Conservation (phyloP, 2,113 vertebrate genomes). For the Seriola dumerili region DNA sequence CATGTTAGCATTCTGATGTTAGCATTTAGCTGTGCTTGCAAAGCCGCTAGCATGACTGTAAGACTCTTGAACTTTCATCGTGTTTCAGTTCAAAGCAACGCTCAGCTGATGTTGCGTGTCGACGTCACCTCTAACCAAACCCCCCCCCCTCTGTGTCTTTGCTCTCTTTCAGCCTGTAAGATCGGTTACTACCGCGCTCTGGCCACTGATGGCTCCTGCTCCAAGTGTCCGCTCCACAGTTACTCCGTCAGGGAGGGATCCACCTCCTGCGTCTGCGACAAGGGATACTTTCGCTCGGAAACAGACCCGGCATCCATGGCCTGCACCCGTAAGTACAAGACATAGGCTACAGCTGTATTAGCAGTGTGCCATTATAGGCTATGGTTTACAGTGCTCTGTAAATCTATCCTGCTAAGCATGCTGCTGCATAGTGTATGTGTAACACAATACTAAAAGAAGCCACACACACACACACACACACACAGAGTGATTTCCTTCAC, state of each 20-base stretch:
- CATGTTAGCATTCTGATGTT: too few relatives aligned
- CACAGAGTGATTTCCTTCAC: not conserved
- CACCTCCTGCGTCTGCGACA: conserved; percentile 95
- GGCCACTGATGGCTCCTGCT: conserved; percentile 90
- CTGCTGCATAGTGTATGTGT: not conserved
- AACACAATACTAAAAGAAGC: not conserved
- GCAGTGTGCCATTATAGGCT: not conserved
- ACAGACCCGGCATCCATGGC: conserved; percentile 94
- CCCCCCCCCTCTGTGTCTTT: not conserved
- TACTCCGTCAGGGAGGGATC: conserved; percentile 95
- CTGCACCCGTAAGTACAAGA: conserved; percentile 92
- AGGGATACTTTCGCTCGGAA: conserved; percentile 94
- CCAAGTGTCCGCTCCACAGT: conserved; percentile 96
- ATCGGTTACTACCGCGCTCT: conserved; percentile 96
- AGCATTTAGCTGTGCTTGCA: too few relatives aligned
- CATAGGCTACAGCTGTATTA: not conserved
- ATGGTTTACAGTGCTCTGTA: not conserved
- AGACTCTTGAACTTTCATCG: too few relatives aligned
- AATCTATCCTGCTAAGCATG: not conserved
- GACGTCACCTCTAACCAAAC: conserved; percentile 3
- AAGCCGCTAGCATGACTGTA: too few relatives aligned
- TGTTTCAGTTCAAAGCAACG: not conserved
- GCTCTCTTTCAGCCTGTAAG: conserved; percentile 90
- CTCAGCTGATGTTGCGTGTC: not conserved
- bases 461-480: not conserved